These are phyloP conservation scores for Helicolenus hilgendorfi DNA, from an alignment of 2,797 vertebrate species.

Conservation along the genomic window DNA sequence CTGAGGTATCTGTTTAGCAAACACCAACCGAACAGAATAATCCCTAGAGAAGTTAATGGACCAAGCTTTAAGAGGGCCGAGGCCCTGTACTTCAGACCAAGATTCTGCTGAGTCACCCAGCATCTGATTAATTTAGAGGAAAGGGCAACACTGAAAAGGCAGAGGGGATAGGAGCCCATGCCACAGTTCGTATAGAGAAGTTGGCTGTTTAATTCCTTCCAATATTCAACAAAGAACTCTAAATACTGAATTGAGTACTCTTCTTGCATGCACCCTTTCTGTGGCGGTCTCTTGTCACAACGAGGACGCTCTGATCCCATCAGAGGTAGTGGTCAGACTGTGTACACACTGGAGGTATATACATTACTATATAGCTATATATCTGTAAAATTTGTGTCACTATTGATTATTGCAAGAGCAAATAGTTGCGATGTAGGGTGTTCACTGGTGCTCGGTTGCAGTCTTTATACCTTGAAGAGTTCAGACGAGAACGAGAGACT, in stretches of 20 bases:
- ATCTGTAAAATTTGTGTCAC: conserved; percentile 87
- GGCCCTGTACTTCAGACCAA: conserved; percentile 83
- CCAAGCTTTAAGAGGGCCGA: conserved; percentile 85
- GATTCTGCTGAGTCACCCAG: conserved; percentile 80
- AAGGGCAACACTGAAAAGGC: conserved; percentile 76
- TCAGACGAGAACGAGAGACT: conserved; percentile 60
- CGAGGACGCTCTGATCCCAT: conserved; percentile 76
- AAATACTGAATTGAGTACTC: conserved; percentile 75
- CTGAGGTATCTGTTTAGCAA: conserved; percentile 84
- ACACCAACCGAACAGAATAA: conserved; percentile 79
- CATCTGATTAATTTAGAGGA: conserved; percentile 82
- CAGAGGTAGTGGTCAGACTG: conserved; percentile 79
- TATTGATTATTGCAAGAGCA: conserved; percentile 84
- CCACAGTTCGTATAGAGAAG: conserved; percentile 72
- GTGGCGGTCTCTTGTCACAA: conserved; percentile 79
- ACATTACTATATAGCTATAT: conserved; percentile 88
- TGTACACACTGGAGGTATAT: conserved; percentile 91
- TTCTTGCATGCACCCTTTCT: conserved; percentile 88
- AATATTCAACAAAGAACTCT: conserved; percentile 64
- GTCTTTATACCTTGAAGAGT: conserved; percentile 67
- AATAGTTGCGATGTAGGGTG: conserved; percentile 73
- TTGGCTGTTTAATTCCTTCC: conserved; percentile 67
- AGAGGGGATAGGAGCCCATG: conserved; percentile 66
- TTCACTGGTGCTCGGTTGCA: conserved; percentile 77
- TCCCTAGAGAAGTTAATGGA: conserved; percentile 87